Base-by-base conservation (phyloP, 1,140 invertebrate species). In the Anoplolepis gracilipes region DNA sequence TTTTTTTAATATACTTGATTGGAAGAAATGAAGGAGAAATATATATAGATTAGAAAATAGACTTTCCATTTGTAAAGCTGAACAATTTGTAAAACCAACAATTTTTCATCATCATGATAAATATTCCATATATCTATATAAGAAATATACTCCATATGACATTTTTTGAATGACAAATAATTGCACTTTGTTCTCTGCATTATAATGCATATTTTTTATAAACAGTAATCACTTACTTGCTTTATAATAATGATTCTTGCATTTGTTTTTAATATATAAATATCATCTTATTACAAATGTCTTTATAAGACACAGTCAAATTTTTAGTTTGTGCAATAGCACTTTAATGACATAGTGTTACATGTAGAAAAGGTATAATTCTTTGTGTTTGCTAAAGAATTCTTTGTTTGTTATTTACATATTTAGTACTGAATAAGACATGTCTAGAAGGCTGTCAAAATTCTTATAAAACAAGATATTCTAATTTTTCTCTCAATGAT, bases 341-440 rank as follows among this genome's bases (percentile, higher is more conserved):
- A 78, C 59, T 64, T 16, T 42, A 19, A 78, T 77, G 10, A 76
- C 57, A 30, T 19, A 77, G 30, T 16, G 19, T 64, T 33, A 64
- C 13, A 64, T 62, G 36, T 42, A 84, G 49, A 84, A 84, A 77
- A 77, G 28, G 46, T 36, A 88, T 46, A 59, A 76, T 59, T 61
- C 86, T 16, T 28, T n/a, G n/a, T n/a, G n/a, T n/a, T n/a, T n/a
- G n/a, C n/a, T n/a, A n/a, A n/a, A n/a, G n/a, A n/a, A 16, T 28
- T 84, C 62, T 49, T 49, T 49, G 16, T 62, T 69, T 13, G 30
- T 65, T 30, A n/a, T 59, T 81, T 57, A 33, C 8, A 79, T 86
- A 67, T 70, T 70, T 28, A 70, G 11, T 42, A 42, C 6, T 22
- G 25, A 64, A n/a, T 76, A 30, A 42, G 28, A 76, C 16, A 75